phyloP scores from a whole-genome alignment of 1,140 invertebrate species.

The Ganaspis sp. region DNA sequence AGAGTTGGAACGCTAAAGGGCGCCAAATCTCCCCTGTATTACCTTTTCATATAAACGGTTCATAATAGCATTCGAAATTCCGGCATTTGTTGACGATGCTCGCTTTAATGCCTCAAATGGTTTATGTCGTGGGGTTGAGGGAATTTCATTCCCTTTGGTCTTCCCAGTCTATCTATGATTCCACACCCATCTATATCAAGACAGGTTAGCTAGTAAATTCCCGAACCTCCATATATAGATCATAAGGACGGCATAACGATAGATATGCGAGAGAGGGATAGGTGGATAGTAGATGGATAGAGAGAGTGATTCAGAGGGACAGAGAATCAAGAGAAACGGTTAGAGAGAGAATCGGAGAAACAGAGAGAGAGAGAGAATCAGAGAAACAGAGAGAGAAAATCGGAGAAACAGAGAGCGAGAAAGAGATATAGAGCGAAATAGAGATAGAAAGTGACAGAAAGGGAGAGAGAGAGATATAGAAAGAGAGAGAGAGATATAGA shows the following conservation, averaged over 20 bases:
- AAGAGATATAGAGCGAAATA: neutral
- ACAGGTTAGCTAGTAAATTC: conserved; percentile 14
- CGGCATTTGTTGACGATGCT: conserved; percentile 38
- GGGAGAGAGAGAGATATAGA: conserved; percentile 39
- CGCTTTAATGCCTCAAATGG: conserved; percentile 43
- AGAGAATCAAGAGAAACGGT: conserved; percentile 44
- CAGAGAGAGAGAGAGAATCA: neutral
- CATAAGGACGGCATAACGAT: neutral
- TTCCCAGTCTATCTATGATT: conserved; percentile 37
- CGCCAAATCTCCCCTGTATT: conserved; percentile 21
- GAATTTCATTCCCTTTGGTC: conserved; percentile 42
- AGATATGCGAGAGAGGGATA: neutral
- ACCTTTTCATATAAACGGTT: conserved; percentile 26
- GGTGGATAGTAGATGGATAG: neutral
- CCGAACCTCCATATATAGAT: neutral
- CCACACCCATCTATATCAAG: conserved; percentile 16
- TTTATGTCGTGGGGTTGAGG: conserved; percentile 41
- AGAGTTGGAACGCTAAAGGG: neutral
- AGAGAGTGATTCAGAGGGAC: conserved; percentile 46
- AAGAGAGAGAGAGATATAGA: neutral
- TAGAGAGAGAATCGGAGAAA: neutral
- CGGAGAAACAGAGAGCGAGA: conserved; percentile 7
- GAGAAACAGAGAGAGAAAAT: conserved; percentile 32
- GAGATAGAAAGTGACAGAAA: neutral
- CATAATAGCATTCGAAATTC: conserved; percentile 36